phyloP scores from a whole-genome alignment of 2,888 invertebrate species.

The Andrena flavipes region DNA sequence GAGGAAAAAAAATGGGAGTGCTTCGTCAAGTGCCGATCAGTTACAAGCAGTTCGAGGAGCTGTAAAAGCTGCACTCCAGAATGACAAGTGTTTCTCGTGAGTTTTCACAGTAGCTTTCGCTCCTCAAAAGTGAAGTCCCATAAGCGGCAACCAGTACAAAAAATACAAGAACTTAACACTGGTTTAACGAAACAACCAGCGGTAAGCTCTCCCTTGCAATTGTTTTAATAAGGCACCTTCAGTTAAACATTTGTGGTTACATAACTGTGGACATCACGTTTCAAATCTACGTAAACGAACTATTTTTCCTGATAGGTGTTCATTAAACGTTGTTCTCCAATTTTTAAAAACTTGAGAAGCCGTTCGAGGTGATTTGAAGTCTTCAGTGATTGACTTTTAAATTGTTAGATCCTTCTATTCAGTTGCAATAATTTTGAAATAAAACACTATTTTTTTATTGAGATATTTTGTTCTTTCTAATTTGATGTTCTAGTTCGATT shows the following conservation, averaged over 20 bases:
- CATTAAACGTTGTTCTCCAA: background rate
- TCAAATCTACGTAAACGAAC: background rate
- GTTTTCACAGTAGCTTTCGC: background rate
- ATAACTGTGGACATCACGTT: background rate
- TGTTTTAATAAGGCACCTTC: background rate
- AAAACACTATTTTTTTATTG: background rate
- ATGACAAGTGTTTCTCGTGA: constrained; percentile 4
- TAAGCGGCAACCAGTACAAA: background rate
- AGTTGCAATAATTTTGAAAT: no score
- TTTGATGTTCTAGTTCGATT: background rate
- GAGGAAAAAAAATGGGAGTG: background rate
- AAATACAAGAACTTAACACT: background rate
- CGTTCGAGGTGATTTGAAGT: background rate
- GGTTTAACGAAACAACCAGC: background rate
- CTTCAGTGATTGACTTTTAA: background rate
- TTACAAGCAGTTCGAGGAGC: background rate
- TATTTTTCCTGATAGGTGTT: background rate
- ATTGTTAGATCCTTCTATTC: background rate
- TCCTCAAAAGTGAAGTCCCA: background rate
- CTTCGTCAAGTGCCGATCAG: constrained; percentile 14
- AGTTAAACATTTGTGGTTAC: background rate
- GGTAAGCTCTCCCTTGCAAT: background rate
- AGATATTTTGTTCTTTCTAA: background rate
- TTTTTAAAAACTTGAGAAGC: background rate
- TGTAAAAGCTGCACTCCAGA: background rate